phyloP scores from a whole-genome alignment of 2,888 invertebrate genomes.

The Troides aeacus region DNA sequence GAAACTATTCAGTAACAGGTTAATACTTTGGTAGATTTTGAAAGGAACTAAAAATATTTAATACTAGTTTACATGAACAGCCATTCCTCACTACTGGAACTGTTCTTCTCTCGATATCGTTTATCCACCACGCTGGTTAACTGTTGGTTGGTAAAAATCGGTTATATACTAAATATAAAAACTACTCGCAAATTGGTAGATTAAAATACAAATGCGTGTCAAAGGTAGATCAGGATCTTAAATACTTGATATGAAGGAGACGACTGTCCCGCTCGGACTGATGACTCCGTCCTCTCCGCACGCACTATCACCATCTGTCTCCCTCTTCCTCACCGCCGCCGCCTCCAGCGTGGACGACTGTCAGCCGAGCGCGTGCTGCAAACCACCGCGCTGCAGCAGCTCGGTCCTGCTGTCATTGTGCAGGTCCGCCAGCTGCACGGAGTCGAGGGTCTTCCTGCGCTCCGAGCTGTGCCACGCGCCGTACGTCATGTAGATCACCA shows the following conservation, averaged over 20 bases:
- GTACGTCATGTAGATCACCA: slow-evolving; percentile 79
- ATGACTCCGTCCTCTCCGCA: slow-evolving; percentile 28
- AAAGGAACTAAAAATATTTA: slow-evolving; percentile 13
- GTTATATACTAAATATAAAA: background rate
- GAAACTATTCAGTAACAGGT: background rate
- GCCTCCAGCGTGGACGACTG: slow-evolving; percentile 30
- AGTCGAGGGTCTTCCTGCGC: slow-evolving; percentile 55
- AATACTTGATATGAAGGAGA: slow-evolving; percentile 67
- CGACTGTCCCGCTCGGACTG: slow-evolving; percentile 58
- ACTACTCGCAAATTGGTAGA: no score
- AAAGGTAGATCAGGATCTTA: slow-evolving; percentile 33
- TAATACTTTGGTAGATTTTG: slow-evolving; percentile 29
- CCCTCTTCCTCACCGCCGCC: background rate
- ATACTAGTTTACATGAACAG: no score
- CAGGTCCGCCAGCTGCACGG: slow-evolving; percentile 53
- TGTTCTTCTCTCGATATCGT: no score
- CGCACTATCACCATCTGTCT: slow-evolving; percentile 11
- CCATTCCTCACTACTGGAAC: no score
- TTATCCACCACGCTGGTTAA: no score
- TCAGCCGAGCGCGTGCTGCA: slow-evolving; percentile 63
- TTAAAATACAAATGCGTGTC: background rate
- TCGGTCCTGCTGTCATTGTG: slow-evolving; percentile 66
- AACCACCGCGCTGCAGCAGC: slow-evolving; percentile 50
- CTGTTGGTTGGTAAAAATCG: no score
- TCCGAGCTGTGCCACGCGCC: slow-evolving; percentile 85